phyloP scores from a whole-genome alignment of 1,140 invertebrate genomes.

The Delia radicum region DNA sequence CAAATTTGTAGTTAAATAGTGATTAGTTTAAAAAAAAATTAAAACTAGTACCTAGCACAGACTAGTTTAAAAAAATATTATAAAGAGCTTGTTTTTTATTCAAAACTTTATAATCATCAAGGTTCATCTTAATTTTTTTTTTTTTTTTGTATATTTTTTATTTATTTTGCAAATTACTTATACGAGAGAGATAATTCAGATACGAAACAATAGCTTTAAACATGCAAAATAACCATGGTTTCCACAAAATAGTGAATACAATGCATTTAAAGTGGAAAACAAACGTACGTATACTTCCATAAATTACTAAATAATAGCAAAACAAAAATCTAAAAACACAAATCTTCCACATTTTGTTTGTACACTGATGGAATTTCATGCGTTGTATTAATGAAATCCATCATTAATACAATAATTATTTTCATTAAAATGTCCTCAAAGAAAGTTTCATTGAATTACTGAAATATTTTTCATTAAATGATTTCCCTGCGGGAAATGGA shows the following conservation, averaged over 20 bases:
- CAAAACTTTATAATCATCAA: background rate
- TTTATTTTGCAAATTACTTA: background rate
- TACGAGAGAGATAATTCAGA: background rate
- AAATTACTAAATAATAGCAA: constrained; percentile 11
- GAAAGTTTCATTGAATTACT: too few relatives aligned
- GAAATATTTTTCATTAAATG: too few relatives aligned
- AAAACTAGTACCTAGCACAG: background rate
- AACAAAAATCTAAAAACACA: background rate
- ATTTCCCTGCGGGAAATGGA: too few relatives aligned
- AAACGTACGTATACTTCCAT: background rate
- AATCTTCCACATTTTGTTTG: background rate
- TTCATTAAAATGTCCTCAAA: too few relatives aligned
- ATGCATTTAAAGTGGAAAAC: too few relatives aligned
- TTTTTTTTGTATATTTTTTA: too few relatives aligned
- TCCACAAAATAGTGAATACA: too few relatives aligned
- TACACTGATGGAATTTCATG: too few relatives aligned
- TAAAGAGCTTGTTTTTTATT: background rate
- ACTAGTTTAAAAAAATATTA: background rate
- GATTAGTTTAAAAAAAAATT: too few relatives aligned
- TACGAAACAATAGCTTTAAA: background rate
- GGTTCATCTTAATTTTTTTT: background rate
- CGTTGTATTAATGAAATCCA: too few relatives aligned
- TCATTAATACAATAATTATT: too few relatives aligned
- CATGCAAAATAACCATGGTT: background rate
- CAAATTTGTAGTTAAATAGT: background rate